phyloP scores from a whole-genome alignment of 2,888 invertebrate species.

The Crepidodera aurea region DNA sequence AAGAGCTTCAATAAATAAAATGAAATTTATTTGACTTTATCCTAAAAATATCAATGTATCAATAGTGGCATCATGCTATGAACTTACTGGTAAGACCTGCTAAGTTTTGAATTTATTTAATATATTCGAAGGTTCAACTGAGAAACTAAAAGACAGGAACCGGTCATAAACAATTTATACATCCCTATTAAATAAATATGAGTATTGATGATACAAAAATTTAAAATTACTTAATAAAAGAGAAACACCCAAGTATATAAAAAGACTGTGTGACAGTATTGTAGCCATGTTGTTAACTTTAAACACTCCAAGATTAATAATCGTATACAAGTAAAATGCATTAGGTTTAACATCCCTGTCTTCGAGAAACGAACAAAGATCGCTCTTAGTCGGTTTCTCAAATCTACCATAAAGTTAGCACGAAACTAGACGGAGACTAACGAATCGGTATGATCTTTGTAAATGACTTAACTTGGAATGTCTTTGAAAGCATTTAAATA shows the following conservation, averaged over 20 bases:
- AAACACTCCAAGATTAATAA: conserved; percentile 60
- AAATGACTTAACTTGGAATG: conserved; percentile 20
- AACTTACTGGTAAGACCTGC: too few species aligned
- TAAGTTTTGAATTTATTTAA: too few species aligned
- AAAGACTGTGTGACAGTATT: conserved; percentile 58
- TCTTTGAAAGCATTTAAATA: conserved; percentile 58
- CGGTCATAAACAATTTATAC: too few species aligned
- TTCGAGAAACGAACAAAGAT: conserved; percentile 33
- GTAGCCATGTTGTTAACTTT: conserved; percentile 60
- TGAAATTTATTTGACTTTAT: too few species aligned
- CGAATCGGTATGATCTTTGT: neutral
- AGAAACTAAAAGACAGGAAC: too few species aligned
- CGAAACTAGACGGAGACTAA: neutral
- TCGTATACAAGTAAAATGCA: conserved; percentile 60
- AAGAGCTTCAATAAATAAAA: too few species aligned
- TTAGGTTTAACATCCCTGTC: conserved; percentile 55
- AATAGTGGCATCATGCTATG: too few species aligned
- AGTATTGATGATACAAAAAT: too few species aligned
- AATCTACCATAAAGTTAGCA: neutral
- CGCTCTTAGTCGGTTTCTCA: neutral
- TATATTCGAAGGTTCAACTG: too few species aligned
- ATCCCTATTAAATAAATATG: too few species aligned
- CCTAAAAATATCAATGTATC: too few species aligned
- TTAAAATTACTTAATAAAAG: too few species aligned
- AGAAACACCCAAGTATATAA: conserved; percentile 46